Base-by-base conservation (phyloP, 2,113 vertebrate genomes). In the Silurus meridionalis region DNA sequence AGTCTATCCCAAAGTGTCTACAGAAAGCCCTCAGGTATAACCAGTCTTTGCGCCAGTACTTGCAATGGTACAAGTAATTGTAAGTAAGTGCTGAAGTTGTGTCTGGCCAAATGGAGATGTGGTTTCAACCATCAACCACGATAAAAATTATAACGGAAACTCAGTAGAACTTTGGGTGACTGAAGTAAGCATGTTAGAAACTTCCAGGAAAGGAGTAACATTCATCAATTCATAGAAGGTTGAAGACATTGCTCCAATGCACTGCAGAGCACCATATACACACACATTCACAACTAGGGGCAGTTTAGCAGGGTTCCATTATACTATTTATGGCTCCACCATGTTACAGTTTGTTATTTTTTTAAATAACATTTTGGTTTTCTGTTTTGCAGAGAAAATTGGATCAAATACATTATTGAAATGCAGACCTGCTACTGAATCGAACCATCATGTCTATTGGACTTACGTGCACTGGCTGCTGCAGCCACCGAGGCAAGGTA, bases 381-480 rank as follows among this genome's bases (percentile, higher is more conserved):
- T 2, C 3, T 8, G 8, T 74, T 74, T 48, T 74, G 14, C 17
- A 37, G 48, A 48, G 19, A 11, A 74, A 74, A 23, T 23, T 10
- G 50, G 23, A 78, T 28, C 23, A 80, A 19, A 80, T 80, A 61
- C 9, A 75, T 14, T 74, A 60, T 4, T 46, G 25, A 11, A 79
- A 13, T 52, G 52, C 23, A 84, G 19, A 25, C 17, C n/a, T 25
- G 78, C 53, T 67, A 63, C 28, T 21, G 10, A 52, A 52, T 48
- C 48, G 14, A 37, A 81, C 57, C 17, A 50, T 74, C 50, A 74
- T 84, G 87, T 53, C 87, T 82, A 87, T 84, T 90, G 67, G 86
- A 98, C 97, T 97, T 96, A 98, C 97, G 96, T 93, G 96, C 93
- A 87, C 89, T 92, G 75, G 93, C 85, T 84, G 94, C 93, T 86